Percentiles rank a stretch among this genome's conserved stretches.
phyloP scores from a whole-genome alignment of 2,888 invertebrate species.

The Eledona agricola region DNA sequence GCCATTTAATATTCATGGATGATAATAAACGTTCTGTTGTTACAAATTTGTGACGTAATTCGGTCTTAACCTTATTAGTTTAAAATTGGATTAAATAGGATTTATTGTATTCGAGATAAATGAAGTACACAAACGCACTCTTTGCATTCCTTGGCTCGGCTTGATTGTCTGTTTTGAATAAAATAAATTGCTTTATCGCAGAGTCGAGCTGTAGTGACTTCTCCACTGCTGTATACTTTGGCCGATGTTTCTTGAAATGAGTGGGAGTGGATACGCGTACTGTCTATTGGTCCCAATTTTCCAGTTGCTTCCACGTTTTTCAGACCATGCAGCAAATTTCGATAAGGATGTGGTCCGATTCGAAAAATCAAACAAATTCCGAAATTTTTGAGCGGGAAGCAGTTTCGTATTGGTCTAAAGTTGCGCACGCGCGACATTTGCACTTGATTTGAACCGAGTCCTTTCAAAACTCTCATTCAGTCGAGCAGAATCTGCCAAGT shows the following conservation, averaged over 20 bases:
- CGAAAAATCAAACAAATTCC: conserved; percentile 34
- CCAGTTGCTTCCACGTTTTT: too few relatives aligned
- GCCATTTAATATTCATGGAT: conserved; percentile 21
- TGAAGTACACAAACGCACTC: too few relatives aligned
- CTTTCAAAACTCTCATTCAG: conserved; percentile 41
- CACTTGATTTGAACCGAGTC: conserved; percentile 38
- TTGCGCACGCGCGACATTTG: conserved; percentile 32
- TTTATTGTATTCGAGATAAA: conserved; percentile 7
- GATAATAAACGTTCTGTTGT: conserved; percentile 25
- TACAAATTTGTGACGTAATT: conserved; percentile 28
- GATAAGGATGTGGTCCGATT: conserved; percentile 15
- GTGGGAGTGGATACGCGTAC: too few relatives aligned
- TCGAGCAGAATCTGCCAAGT: conserved; percentile 29
- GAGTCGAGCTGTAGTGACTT: too few relatives aligned
- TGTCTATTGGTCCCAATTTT: too few relatives aligned
- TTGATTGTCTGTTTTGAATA: too few relatives aligned
- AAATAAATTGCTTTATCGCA: too few relatives aligned
- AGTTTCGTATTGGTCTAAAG: conserved; percentile 32
- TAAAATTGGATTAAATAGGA: conserved; percentile 6
- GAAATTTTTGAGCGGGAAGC: conserved; percentile 37
- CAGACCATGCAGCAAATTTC: too few relatives aligned
- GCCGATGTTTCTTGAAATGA: too few relatives aligned
- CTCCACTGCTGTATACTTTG: too few relatives aligned
- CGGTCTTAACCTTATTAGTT: conserved; percentile 14
- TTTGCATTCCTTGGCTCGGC: too few relatives aligned